These are phyloP conservation scores for Marronus borbonicus DNA, from an alignment of 2,888 invertebrate genomes.

Conservation along the genomic window DNA sequence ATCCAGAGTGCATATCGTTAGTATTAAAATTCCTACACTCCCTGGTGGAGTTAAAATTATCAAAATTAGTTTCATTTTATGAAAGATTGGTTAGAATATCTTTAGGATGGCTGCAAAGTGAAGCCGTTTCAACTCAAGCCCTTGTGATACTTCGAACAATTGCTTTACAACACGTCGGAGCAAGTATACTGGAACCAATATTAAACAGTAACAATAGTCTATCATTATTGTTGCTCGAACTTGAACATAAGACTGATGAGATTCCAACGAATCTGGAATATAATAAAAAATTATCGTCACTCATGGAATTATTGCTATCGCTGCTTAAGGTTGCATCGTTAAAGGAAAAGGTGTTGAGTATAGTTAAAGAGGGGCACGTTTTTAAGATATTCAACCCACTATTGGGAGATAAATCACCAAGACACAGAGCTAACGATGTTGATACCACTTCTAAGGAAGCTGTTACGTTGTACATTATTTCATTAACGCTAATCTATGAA, in stretches of 20 bases:
- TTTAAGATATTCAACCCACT: constrained; percentile 68
- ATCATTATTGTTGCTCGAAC: constrained; percentile 68
- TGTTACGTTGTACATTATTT: constrained; percentile 71
- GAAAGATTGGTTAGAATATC: constrained; percentile 69
- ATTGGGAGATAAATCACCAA: constrained; percentile 62
- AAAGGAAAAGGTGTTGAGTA: constrained; percentile 66
- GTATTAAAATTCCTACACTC: constrained; percentile 72
- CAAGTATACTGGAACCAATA: constrained; percentile 63
- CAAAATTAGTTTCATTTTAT: constrained; percentile 68
- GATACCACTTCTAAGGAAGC: constrained; percentile 66
- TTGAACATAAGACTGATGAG: constrained; percentile 65
- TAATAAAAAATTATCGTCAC: constrained; percentile 68
- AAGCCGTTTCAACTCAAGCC: constrained; percentile 70
- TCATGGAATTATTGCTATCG: constrained; percentile 71
- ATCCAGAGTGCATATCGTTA: constrained; percentile 71
- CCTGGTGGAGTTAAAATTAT: constrained; percentile 69
- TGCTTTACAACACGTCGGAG: constrained; percentile 60
- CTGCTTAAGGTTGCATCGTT: constrained; percentile 67
- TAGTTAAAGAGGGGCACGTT: constrained; percentile 68
- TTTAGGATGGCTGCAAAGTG: constrained; percentile 71
- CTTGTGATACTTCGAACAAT: constrained; percentile 69
- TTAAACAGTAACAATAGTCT: constrained; percentile 63
- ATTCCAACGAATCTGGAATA: constrained; percentile 63
- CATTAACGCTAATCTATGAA: constrained; percentile 71
- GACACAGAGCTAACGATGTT: constrained; percentile 58